phyloP scores from a whole-genome alignment of 2,888 invertebrate genomes.

The Hyppa rectilinea region DNA sequence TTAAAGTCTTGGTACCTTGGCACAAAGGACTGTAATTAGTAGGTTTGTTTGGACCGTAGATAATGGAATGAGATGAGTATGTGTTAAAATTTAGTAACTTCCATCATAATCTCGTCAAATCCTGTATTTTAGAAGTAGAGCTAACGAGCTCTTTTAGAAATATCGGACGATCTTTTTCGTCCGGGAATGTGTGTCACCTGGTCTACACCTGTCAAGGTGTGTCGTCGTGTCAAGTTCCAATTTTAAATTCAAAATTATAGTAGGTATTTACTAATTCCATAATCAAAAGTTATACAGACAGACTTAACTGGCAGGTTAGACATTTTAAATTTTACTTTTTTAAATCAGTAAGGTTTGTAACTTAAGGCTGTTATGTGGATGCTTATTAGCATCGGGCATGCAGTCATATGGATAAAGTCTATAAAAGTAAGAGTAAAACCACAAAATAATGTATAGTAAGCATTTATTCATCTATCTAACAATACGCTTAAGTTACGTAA shows the following conservation, averaged over 20 bases:
- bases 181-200: no score
- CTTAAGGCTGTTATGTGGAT: not conserved
- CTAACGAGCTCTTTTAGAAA: no score
- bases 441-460: constrained; percentile 43
- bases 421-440: constrained; percentile 15
- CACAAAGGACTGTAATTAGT: constrained; percentile 34
- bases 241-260: not conserved
- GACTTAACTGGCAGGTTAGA: not conserved
- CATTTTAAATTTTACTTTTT: not conserved
- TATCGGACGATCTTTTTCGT: no score
- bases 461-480: constrained; percentile 70
- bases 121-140: not conserved
- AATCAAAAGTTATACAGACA: not conserved
- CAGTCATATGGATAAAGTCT: not conserved
- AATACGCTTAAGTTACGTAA: constrained; percentile 51
- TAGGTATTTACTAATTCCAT: not conserved
- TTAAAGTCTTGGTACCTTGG: constrained; percentile 13
- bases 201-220: no score
- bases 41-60: not conserved
- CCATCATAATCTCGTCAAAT: not conserved
- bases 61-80: not conserved
- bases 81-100: not conserved
- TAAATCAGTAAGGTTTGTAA: not conserved
- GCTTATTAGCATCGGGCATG: not conserved
- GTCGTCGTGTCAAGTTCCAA: not conserved